A percentile compares a stretch with the other conserved stretches of the same genome.
These are phyloP conservation scores for Noctuana brunneofusca DNA, from an alignment of 2,888 invertebrate genomes.

Conservation along the genomic window DNA sequence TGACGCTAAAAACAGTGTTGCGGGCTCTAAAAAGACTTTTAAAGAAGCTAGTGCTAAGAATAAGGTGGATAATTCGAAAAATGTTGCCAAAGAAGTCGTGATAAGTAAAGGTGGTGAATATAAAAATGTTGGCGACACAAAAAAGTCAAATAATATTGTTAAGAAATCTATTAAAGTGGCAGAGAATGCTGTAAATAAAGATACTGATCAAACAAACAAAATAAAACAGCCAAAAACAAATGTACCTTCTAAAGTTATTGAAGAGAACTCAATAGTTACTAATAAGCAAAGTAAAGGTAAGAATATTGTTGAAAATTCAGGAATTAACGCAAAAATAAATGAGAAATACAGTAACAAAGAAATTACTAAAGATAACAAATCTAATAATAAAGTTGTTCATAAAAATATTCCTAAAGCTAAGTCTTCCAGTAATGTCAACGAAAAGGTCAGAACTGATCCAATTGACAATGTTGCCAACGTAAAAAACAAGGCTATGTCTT, in stretches of 20 bases:
- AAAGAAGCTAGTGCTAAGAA: neutral
- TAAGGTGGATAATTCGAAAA: neutral
- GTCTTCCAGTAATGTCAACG: neutral
- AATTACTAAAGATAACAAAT: neutral
- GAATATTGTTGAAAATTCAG: neutral
- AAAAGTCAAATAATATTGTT: neutral
- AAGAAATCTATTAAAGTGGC: neutral
- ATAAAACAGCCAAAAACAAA: neutral
- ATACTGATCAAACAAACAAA: neutral
- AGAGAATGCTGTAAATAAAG: conserved; percentile 2
- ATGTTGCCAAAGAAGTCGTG: neutral
- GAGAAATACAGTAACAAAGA: neutral
- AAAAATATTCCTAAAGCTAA: conserved; percentile 12
- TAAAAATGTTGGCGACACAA: neutral
- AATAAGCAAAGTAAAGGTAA: conserved; percentile 5
- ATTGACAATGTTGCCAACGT: conserved; percentile 1
- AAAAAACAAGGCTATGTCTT: conserved; percentile 8
- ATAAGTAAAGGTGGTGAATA: conserved; percentile 6
- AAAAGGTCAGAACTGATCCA: neutral
- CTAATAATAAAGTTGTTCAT: neutral
- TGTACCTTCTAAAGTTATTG: neutral
- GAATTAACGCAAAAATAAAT: neutral
- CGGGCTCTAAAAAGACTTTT: neutral
- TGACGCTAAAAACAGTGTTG: neutral
- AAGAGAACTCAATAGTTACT: neutral